Base-by-base conservation (phyloP, 2,797 vertebrate species). In the Rhincodon typus region DNA sequence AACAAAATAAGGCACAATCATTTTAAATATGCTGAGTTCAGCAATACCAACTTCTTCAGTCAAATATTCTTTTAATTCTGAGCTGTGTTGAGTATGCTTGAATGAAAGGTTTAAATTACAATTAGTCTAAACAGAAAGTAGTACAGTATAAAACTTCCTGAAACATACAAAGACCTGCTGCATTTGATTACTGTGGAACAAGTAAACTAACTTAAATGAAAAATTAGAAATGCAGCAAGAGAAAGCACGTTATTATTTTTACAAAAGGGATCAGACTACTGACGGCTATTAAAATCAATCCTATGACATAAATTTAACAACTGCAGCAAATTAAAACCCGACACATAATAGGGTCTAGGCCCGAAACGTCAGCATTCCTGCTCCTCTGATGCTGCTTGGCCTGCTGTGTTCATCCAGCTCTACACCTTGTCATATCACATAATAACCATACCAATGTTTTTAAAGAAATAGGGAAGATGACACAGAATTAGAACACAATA, bases 181-280 rank as follows among this genome's bases (percentile, higher is more conserved):
- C 72, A 69, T 15, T 30, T 69, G 34, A 27, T 70, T 15, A 94
- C 69, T 69, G 57, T n/a, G 12, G n/a, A 13, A 57, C 15, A 42
- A 94, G n/a, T 69, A 42, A 94, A 94, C n/a, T 1, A 27, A 94
- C 27, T 94, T 70, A 50, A 94, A 94, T 42, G 25, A 62, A 94
- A 74, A 74, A 74, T 53, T 27, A 74, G 67, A 94, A 72, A 94
- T 70, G 27, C 30, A 72, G 62, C 10, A 53, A 74, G 6, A 74
- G 77, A 94, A 70, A 27, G 6, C 87, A 62, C 57, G 1, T 84
- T 82, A n/a, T 13, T 91, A 62, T 38, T 93, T 21, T 69, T 69
- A 69, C 6, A 0, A 93, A 93, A 23, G 19, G 66, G 42, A 13
- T 69, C 25, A n/a, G 62, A 42, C 21, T 25, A 67, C 8, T 0